Evolutionary conservation across 2,888 invertebrate genomes (phyloP).

Genomic region (Caenorhabditis imperialis): DNA sequence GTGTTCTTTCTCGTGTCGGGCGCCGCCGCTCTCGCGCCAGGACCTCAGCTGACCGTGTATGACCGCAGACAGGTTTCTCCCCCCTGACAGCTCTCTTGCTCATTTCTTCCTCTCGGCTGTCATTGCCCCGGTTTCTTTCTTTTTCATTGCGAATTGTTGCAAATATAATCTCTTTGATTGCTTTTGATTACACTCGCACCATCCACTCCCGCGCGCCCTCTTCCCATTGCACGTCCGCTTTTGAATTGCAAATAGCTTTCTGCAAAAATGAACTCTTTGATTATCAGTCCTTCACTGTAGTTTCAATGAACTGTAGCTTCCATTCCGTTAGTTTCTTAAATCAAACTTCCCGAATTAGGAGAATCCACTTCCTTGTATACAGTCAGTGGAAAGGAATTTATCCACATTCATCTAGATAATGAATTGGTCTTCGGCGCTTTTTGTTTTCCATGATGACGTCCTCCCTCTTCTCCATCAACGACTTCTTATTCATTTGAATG

Average conservation of each 20-base stretch:
- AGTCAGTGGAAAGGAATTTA: slow-evolving; percentile 42
- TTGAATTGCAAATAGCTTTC: slow-evolving; percentile 42
- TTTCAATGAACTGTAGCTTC: slow-evolving; percentile 14
- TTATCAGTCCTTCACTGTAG: slow-evolving; percentile 38
- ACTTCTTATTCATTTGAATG: slow-evolving; percentile 10
- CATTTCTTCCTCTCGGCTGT: slow-evolving; percentile 23
- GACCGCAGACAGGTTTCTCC: slow-evolving; percentile 25
- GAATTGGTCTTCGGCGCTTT: slow-evolving; percentile 49
- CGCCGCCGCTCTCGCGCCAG: too few species aligned
- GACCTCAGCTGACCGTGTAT: slow-evolving; percentile 41
- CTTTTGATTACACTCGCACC: slow-evolving; percentile 29
- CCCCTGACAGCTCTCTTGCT: slow-evolving; percentile 24
- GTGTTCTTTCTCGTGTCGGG: slow-evolving; percentile 42
- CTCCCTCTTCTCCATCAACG: slow-evolving; percentile 10
- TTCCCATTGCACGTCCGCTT: slow-evolving; percentile 36
- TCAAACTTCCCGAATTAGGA: neutral
- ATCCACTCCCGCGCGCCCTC: slow-evolving; percentile 41
- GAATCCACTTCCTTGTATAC: slow-evolving; percentile 27
- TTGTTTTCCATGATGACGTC: slow-evolving; percentile 39
- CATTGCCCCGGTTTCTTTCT: slow-evolving; percentile 5
- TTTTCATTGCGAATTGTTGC: slow-evolving; percentile 23
- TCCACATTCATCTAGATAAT: slow-evolving; percentile 38
- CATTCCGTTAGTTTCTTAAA: neutral
- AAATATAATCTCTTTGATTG: slow-evolving; percentile 47
- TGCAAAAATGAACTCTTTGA: slow-evolving; percentile 39